These are phyloP conservation scores for Dermatemys mawii DNA, from an alignment of 2,113 vertebrate genomes.

Conservation along the genomic window DNA sequence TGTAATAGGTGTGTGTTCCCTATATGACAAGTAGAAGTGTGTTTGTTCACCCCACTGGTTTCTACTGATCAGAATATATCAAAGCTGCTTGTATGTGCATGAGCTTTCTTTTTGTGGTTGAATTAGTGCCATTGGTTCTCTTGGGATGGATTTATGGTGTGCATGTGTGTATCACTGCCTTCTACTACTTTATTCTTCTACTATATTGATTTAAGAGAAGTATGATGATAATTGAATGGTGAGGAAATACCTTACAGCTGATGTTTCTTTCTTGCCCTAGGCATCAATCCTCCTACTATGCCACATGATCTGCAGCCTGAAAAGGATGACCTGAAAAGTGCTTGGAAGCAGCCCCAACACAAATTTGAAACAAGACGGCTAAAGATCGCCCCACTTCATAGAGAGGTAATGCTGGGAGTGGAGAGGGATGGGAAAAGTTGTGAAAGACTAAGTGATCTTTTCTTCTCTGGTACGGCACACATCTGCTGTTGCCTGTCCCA, in stretches of 20 bases:
- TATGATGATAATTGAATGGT: neutral
- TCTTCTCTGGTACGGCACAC: neutral
- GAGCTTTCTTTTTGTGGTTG: neutral
- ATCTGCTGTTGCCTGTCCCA: neutral
- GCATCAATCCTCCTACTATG: neutral
- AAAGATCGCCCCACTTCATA: constrained; percentile 33
- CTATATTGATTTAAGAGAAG: neutral
- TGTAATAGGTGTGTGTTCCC: neutral
- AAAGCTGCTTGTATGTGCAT: neutral
- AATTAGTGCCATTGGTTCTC: neutral
- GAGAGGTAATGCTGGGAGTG: constrained; percentile 20
- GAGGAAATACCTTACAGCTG: neutral
- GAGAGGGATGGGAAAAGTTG: neutral
- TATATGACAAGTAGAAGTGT: neutral
- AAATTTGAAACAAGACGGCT: constrained; percentile 15
- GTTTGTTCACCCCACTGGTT: neutral
- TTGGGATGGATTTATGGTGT: neutral
- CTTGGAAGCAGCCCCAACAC: constrained; percentile 16
- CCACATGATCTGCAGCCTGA: neutral
- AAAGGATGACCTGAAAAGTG: constrained; percentile 8
- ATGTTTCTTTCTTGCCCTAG: neutral
- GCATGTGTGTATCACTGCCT: neutral
- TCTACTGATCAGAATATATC: neutral
- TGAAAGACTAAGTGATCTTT: neutral
- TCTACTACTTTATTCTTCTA: neutral